Percentiles rank a stretch among this genome's conserved stretches.
phyloP scores from a whole-genome alignment of 2,113 vertebrate species.

The Theropithecus gelada region DNA sequence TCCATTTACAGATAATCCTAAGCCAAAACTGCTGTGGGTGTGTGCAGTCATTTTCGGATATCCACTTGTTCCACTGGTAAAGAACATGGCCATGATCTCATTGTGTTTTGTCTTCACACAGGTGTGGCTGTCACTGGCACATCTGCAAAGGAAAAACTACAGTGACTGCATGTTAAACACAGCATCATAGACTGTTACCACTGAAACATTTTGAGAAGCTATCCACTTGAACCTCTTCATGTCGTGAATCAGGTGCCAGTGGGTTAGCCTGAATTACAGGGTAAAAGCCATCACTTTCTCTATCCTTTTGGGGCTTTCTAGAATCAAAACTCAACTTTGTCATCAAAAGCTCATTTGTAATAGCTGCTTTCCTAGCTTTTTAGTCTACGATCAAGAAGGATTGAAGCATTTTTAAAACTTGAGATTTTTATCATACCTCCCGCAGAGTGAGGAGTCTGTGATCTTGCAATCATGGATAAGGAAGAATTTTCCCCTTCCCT shows the following conservation, averaged over 20 bases:
- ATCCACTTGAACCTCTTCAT: neutral
- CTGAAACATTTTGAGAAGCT: neutral
- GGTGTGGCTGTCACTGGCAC: constrained; percentile 81
- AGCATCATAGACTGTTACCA: neutral
- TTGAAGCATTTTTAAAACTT: neutral
- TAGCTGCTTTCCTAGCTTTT: neutral
- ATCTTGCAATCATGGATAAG: neutral
- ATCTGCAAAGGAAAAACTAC: constrained; percentile 72
- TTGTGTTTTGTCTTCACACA: constrained; percentile 84
- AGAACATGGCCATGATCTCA: constrained; percentile 89
- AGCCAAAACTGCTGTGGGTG: constrained; percentile 86
- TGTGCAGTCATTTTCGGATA: constrained; percentile 89
- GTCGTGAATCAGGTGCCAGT: neutral
- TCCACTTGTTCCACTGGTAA: constrained; percentile 89
- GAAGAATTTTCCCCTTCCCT: neutral
- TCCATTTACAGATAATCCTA: constrained; percentile 86
- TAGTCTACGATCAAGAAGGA: neutral
- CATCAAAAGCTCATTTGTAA: neutral
- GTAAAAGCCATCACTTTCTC: neutral
- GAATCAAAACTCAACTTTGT: constrained; percentile 7
- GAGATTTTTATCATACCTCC: neutral
- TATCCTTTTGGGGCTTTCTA: neutral
- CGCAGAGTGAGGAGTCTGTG: neutral
- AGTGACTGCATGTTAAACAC: neutral
- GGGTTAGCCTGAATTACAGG: neutral